Percentiles rank a stretch among this genome's conserved stretches.
These are phyloP conservation scores for Intellagama lesueurii DNA, from an alignment of 2,797 vertebrate species.

Conservation along the genomic window DNA sequence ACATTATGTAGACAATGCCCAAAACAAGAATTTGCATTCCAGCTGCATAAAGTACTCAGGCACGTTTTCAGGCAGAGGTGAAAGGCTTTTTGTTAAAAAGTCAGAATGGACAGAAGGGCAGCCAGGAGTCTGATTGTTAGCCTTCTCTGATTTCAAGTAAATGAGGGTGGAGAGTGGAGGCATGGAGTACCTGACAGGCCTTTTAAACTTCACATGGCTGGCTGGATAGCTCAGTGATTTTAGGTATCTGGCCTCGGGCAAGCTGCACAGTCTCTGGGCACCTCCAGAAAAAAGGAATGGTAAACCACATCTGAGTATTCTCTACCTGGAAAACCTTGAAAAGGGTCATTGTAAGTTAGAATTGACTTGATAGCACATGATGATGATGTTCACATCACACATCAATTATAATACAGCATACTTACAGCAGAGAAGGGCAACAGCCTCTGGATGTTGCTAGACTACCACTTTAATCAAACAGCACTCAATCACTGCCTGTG, in stretches of 20 bases:
- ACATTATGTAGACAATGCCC: constrained; percentile 43
- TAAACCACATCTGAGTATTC: too few species aligned
- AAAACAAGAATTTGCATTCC: constrained; percentile 57
- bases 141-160: background rate
- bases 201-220: background rate
- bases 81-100: constrained; percentile 51
- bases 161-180: background rate
- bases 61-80: constrained; percentile 47
- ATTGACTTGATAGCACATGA: too few species aligned
- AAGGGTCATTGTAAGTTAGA: too few species aligned
- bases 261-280: too few species aligned
- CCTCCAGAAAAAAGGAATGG: too few species aligned
- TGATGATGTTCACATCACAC: background rate
- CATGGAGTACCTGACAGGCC: too few species aligned
- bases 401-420: background rate
- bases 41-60: constrained; percentile 24
- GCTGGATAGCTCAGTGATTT: background rate
- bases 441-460: too few species aligned
- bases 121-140: constrained; percentile 35
- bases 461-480: too few species aligned
- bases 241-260: too few species aligned
- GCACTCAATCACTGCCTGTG: too few species aligned
- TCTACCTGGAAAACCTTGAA: too few species aligned
- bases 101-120: constrained; percentile 3
- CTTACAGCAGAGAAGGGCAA: background rate